These are phyloP conservation scores for Brachionus asplanchnoidis DNA, from an alignment of 1,140 invertebrate species.

Conservation along the genomic window DNA sequence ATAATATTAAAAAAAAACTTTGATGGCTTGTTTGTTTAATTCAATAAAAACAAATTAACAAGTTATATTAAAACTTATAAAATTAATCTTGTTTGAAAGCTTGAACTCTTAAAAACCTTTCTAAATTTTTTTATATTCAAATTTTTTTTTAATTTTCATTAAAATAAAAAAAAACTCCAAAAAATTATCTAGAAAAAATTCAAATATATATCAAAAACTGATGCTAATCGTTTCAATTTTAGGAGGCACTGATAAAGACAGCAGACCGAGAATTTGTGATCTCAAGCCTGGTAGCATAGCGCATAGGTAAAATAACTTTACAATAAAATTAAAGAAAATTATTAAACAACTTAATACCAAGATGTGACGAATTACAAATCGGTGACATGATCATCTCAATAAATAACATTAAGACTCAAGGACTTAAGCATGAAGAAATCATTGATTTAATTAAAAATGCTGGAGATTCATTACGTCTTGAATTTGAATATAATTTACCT, in stretches of 20 bases:
- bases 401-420: constrained; percentile 70
- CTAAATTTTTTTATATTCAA: neutral
- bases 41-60: neutral
- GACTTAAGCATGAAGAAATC: constrained; percentile 73
- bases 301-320: constrained; percentile 47
- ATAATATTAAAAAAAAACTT: neutral
- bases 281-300: constrained; percentile 63
- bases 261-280: constrained; percentile 60
- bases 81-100: neutral
- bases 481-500: constrained; percentile 76
- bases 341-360: constrained; percentile 42
- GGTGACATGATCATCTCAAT: constrained; percentile 73
- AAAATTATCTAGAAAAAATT: neutral
- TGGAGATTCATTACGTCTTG: constrained; percentile 67
- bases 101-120: neutral
- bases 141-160: neutral
- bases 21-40: neutral
- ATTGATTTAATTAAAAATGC: constrained; percentile 70
- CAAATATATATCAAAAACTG: constrained; percentile 43
- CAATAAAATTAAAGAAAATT: neutral
- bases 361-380: constrained; percentile 64
- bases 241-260: constrained; percentile 61
- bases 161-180: neutral
- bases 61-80: neutral
- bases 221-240: constrained; percentile 52